phyloP scores from a whole-genome alignment of 2,888 invertebrate genomes.

The Neuroscelio doddi region DNA sequence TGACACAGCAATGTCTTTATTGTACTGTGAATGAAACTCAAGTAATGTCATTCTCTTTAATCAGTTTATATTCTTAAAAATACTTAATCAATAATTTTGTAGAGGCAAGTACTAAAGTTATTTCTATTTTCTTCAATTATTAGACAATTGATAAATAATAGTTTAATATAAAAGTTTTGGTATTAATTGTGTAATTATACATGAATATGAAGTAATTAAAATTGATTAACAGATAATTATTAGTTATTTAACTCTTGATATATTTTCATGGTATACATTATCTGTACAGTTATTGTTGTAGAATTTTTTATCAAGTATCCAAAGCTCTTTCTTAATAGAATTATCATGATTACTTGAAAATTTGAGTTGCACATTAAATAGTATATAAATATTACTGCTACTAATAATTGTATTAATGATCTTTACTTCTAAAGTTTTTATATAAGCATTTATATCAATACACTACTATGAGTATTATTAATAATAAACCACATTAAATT shows the following conservation, averaged over 20 bases:
- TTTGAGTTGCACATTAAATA: neutral
- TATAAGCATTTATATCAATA: no score
- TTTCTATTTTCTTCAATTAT: no score
- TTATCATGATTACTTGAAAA: neutral
- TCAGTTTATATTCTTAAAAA: no score
- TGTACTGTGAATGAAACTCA: constrained; percentile 29
- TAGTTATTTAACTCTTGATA: neutral
- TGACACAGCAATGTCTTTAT: constrained; percentile 38
- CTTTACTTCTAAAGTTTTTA: neutral
- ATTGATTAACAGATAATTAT: no score
- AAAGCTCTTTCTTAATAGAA: neutral
- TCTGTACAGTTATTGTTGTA: neutral
- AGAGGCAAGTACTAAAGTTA: no score
- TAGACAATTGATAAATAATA: no score
- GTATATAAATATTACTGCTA: neutral
- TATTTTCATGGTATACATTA: neutral
- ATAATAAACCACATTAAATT: no score
- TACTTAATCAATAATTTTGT: neutral
- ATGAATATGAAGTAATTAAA: no score
- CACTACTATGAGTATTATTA: no score
- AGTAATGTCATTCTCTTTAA: constrained; percentile 29
- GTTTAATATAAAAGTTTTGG: no score
- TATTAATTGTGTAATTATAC: no score
- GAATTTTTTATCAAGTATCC: neutral
- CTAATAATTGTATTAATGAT: neutral